Evolutionary conservation across 2,888 invertebrate species (phyloP), one percentile per base, ranked within the genome.

Genomic region (Diogma glabrata): DNA sequence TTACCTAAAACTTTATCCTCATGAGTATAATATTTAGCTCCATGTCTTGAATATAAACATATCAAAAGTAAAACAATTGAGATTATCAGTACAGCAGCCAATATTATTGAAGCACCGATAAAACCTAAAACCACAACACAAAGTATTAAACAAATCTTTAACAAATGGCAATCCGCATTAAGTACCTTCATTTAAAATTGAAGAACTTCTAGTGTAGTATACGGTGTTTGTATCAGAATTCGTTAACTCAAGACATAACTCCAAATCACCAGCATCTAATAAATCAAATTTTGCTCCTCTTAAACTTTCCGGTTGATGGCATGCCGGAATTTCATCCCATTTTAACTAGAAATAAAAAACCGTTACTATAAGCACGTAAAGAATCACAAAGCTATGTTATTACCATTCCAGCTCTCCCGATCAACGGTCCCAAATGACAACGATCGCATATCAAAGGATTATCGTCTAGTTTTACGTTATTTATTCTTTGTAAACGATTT

Each of bases 11-110:
- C 69, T 56, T 81, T 81, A 63, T 84, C 86, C 66, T 87, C 87
- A 63, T 86, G 79, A 9, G 87, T 88, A 65, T 87, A 87, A 67
- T 88, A 88, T 46, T 79, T 78, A 4, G 82, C 81, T 4, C 82
- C 81, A 56, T 82, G 77, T 52, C 80, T 79, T 40, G 82, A 75
- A 58, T 20, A 48, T n/a, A 26, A 12, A 9, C 22, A 24, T 46
- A 46, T 24, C 16, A 24, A 24, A 14, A 46, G 16, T 4, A 46
- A 10, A 12, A 46, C 24, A 24, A 46, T 26, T 43, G 23, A 14
- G 20, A 43, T 43, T 6, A 43, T 9, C 5, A 43, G 7, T 3
- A 43, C 43, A 6, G 22, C 43, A 14, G n/a, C n/a, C n/a, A n/a
- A n/a, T n/a, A 43, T 43, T 22, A 23, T 23, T 14, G 20, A 43